Conservation (phyloP, 1,140 invertebrate genomes). For the Tachypleus tridentatus region DNA sequence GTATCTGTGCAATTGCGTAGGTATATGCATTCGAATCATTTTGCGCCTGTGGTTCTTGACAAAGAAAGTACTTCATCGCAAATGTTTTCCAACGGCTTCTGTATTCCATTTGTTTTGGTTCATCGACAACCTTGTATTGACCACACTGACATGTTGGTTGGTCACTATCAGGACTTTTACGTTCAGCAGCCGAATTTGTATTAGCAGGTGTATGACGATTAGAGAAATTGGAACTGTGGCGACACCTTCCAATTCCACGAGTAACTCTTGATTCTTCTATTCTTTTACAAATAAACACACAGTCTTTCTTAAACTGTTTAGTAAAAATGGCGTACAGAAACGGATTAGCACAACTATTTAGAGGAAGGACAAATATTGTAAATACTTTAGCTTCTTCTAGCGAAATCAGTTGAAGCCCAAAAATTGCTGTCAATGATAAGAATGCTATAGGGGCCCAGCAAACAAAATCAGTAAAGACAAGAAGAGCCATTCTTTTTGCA, state of each 20-base stretch:
- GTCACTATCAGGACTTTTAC: constrained; percentile 33
- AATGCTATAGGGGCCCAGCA: constrained; percentile 67
- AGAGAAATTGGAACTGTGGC: constrained; percentile 77
- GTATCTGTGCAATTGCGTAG: no score
- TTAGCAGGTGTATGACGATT: constrained; percentile 67
- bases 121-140: no score
- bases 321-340: constrained; percentile 94
- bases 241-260: constrained; percentile 54
- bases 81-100: no score
- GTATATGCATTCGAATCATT: no score
- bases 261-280: constrained; percentile 64
- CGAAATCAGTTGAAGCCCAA: constrained; percentile 75
- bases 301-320: constrained; percentile 96
- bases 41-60: no score
- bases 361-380: constrained; percentile 83
- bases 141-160: no score
- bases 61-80: no score
- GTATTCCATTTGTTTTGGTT: no score
- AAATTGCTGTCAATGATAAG: constrained; percentile 55
- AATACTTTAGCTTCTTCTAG: constrained; percentile 95
- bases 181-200: constrained; percentile 66
- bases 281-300: constrained; percentile 80
- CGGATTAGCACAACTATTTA: constrained; percentile 94
- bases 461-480: constrained; percentile 73
- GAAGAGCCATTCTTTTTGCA: constrained; percentile 68